Percentiles rank a stretch among this genome's conserved stretches.
Conservation (phyloP, 2,888 invertebrate genomes). For the Adela reaumurella region DNA sequence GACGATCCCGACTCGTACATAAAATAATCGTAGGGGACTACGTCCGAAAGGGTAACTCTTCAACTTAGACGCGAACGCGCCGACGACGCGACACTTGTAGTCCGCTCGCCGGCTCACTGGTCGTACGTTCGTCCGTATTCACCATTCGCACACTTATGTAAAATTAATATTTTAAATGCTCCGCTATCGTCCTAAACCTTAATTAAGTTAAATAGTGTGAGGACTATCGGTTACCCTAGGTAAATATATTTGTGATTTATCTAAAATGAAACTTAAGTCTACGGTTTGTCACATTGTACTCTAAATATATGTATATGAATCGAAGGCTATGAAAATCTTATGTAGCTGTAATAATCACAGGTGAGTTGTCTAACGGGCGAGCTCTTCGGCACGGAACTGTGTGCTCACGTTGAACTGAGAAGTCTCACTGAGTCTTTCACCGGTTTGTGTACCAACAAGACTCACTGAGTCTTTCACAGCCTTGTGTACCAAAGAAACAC, state of each 20-base stretch:
- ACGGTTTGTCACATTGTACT: conserved; percentile 56
- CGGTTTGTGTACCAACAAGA: too few relatives aligned
- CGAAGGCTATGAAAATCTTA: background rate
- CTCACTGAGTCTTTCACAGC: too few relatives aligned
- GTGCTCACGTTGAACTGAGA: too few relatives aligned
- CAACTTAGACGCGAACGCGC: too few relatives aligned
- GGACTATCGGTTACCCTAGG: conserved; percentile 43
- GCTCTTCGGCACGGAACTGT: too few relatives aligned
- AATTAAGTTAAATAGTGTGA: conserved; percentile 46
- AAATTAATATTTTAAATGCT: conserved; percentile 36
- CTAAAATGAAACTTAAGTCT: conserved; percentile 46
- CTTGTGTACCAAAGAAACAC: conserved; percentile 10
- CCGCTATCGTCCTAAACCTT: conserved; percentile 46
- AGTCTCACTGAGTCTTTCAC: too few relatives aligned
- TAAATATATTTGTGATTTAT: conserved; percentile 55
- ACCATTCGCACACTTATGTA: conserved; percentile 26
- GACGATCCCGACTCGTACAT: background rate
- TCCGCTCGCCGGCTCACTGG: background rate
- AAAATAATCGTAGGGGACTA: background rate
- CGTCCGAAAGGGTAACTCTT: background rate
- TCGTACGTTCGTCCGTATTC: conserved; percentile 13
- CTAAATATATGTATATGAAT: conserved; percentile 56
- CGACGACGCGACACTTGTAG: background rate
- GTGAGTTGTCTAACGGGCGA: conserved; percentile 16
- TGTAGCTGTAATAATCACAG: conserved; percentile 53